Percentiles rank a stretch among this genome's conserved stretches.
These are phyloP conservation scores for Drosophila anomalipes DNA, from an alignment of 2,888 invertebrate genomes.

Conservation along the genomic window DNA sequence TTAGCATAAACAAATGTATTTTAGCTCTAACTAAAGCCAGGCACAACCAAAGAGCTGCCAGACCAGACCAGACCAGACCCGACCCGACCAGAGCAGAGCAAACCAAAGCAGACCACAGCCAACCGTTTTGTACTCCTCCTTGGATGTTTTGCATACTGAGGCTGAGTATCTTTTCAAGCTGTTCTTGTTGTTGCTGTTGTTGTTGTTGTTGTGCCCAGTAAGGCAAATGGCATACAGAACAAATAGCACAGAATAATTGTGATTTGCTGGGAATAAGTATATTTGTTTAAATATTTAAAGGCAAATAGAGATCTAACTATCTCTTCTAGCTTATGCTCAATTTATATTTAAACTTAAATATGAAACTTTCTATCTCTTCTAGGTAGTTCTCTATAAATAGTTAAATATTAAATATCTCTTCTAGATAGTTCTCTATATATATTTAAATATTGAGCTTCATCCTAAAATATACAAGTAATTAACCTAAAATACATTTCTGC, in stretches of 20 bases:
- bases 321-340: background rate
- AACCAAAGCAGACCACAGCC: slow-evolving; percentile 41
- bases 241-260: slow-evolving; percentile 11
- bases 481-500: background rate
- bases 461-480: background rate
- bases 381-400: background rate
- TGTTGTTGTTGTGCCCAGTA: slow-evolving; percentile 1
- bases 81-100: slow-evolving; percentile 30
- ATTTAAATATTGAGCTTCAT: background rate
- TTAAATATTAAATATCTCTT: background rate
- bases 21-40: slow-evolving; percentile 78
- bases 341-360: background rate
- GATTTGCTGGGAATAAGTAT: slow-evolving; percentile 15
- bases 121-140: slow-evolving; percentile 80
- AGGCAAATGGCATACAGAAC: slow-evolving; percentile 12
- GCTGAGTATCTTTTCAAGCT: slow-evolving; percentile 7
- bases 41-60: slow-evolving; percentile 37
- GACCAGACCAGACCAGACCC: slow-evolving; percentile 13
- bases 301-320: background rate
- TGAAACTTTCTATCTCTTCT: background rate
- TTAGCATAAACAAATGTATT: slow-evolving; percentile 86
- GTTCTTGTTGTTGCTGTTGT: slow-evolving; percentile 2
- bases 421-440: fast-evolving
- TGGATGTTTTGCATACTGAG: slow-evolving; percentile 78
- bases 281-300: background rate